Percentiles rank a stretch among this genome's conserved stretches.
These are phyloP conservation scores for Numenius arquata DNA, from an alignment of 2,113 vertebrate genomes.

Conservation along the genomic window DNA sequence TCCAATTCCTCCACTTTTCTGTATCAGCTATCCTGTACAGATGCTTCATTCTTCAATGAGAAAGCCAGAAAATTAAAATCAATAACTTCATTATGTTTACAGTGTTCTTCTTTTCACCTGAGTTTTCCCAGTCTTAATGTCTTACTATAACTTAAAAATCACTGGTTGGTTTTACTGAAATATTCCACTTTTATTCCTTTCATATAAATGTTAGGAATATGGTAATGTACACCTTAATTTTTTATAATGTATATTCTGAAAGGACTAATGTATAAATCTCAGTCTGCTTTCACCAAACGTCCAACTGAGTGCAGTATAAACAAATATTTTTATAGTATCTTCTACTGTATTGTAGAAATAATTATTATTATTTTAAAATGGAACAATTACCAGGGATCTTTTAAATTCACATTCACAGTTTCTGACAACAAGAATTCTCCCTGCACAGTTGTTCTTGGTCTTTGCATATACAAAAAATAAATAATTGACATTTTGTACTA, in stretches of 20 bases:
- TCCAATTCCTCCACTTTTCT: conserved; percentile 20
- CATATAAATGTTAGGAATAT: not conserved
- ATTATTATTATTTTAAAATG: not conserved
- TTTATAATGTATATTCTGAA: not conserved
- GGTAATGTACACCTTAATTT: not conserved
- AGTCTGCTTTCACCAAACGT: not conserved
- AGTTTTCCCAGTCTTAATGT: conserved; percentile 66
- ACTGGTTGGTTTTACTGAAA: not conserved
- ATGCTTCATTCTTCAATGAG: conserved; percentile 52
- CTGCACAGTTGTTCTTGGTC: not conserved
- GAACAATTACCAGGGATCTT: not conserved
- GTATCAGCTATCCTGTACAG: not conserved
- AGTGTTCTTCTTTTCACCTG: conserved; percentile 53
- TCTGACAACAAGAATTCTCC: not conserved
- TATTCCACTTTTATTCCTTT: not conserved
- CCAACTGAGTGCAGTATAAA: not conserved
- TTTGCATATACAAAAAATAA: conserved; percentile 64
- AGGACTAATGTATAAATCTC: not conserved
- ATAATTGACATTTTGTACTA: conserved; percentile 68
- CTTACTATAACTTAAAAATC: conserved; percentile 41
- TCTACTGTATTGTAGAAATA: not conserved
- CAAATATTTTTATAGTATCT: not conserved
- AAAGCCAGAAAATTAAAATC: conserved; percentile 85
- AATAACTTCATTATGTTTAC: conserved; percentile 87
- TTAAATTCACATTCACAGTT: not conserved